phyloP scores from a whole-genome alignment of 2,797 vertebrate genomes.

The Acanthurus leucopareius region DNA sequence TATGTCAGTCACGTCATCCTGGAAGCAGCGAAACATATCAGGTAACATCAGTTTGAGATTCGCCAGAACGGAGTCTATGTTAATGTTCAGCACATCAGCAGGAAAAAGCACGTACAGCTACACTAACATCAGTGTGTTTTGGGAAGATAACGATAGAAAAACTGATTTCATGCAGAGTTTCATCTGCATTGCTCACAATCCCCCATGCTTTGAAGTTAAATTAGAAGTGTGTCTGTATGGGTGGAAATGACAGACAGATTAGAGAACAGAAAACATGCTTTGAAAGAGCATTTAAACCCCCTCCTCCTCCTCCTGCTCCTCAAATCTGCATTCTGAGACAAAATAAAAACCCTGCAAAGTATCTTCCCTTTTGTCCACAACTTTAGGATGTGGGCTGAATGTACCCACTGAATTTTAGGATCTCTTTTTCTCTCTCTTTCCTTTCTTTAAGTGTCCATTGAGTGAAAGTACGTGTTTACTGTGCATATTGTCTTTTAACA shows the following conservation, averaged over 20 bases:
- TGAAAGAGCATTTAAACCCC: constrained; percentile 48
- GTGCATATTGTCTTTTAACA: constrained; percentile 44
- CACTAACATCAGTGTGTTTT: constrained; percentile 53
- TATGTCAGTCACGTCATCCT: constrained; percentile 18
- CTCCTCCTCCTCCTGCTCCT: constrained; percentile 19
- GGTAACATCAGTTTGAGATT: constrained; percentile 37
- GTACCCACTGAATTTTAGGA: constrained; percentile 36
- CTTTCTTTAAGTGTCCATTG: constrained; percentile 46
- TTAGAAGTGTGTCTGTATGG: constrained; percentile 70
- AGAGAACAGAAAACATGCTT: constrained; percentile 58
- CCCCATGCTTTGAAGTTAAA: constrained; percentile 75
- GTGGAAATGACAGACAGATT: constrained; percentile 68
- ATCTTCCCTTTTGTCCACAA: constrained; percentile 60
- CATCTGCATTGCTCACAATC: constrained; percentile 48
- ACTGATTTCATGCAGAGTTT: constrained; percentile 68
- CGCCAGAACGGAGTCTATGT: constrained; percentile 9
- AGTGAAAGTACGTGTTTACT: constrained; percentile 68
- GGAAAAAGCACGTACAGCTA: constrained; percentile 22
- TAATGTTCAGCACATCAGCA: constrained; percentile 17
- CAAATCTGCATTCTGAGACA: constrained; percentile 52
- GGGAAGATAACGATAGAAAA: constrained; percentile 67
- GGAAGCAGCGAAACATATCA: constrained; percentile 8
- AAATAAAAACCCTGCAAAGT: constrained; percentile 56
- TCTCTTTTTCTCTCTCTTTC: constrained; percentile 43
- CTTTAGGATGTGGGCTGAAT: constrained; percentile 54